Base-by-base conservation (phyloP, 2,888 invertebrate genomes). In the Rhingia rostrata region DNA sequence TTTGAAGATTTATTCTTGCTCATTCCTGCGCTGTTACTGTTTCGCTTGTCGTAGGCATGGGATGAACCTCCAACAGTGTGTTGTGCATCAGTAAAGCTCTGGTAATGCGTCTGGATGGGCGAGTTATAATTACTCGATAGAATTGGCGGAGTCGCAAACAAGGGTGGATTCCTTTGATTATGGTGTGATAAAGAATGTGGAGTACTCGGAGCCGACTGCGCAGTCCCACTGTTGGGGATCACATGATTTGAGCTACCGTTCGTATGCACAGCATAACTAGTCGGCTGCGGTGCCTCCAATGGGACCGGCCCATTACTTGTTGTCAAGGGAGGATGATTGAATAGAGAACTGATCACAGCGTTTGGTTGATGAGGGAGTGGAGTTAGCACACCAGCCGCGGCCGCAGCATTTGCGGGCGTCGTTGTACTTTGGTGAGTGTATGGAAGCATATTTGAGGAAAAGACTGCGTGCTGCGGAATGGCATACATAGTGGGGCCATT, bases 171-270 rank as follows among this genome's bases (percentile, higher is more conserved):
- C 10, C 88, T 88, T 37, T 88, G 89, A 64, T 83, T 81, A 49
- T 86, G 87, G 7, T 87, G 86, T 32, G 88, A 86, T 54, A 88
- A 80, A 6, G 90, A 89, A 67, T 89, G 88, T 30, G 92, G 92
- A n/a, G 92, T 92, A 67, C 91, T 91, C 4, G 92, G 91, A 30
- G 91, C 90, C 39, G 92, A 92, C 70, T 92, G 92, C 1, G 91
- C 90, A 3, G 89, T 84, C 30, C 86, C 86, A 45, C 79, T 84
- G 43, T 74, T 88, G 14, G 69, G 72, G 39, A 51, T 35, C 30
- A 45, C 56, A 12, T 80, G 84, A 49, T 83, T 86, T 61, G 87
- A 88, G 77, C 86, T 86, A 37, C 84, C 80, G 61, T 82, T 85
- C 32, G 79, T 41, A 85, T 85, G 85, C 66, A 77, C 81, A 70